Evolutionary conservation across 2,113 vertebrate genomes (phyloP).

Genomic region (Typhlomys cinereus): DNA sequence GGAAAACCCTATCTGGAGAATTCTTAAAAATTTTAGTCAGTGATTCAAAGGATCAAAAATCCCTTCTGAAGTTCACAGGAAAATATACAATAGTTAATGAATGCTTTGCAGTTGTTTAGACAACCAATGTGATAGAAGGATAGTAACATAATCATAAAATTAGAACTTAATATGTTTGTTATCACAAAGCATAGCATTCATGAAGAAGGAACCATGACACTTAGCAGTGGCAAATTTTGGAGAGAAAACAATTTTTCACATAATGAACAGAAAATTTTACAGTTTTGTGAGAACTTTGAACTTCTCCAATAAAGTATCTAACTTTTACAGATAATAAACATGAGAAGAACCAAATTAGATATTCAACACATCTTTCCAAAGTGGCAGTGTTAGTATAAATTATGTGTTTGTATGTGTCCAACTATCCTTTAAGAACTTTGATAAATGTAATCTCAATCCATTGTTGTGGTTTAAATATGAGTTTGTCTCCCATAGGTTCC

Average conservation of each 20-base stretch:
- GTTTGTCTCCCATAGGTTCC: no score
- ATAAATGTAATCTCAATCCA: no score
- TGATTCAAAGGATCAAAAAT: background rate
- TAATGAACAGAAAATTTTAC: background rate
- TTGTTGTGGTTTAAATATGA: no score
- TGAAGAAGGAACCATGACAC: background rate
- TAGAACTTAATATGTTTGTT: background rate
- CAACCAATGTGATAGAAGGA: background rate
- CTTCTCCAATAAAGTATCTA: background rate
- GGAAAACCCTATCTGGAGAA: background rate
- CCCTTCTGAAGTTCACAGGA: background rate
- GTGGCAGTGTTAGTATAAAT: background rate
- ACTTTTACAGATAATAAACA: background rate
- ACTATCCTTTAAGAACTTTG: no score
- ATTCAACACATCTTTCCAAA: background rate
- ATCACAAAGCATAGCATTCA: background rate
- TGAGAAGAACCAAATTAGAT: background rate
- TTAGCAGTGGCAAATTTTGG: background rate
- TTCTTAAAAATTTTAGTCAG: background rate
- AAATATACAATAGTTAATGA: background rate
- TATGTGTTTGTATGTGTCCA: background rate
- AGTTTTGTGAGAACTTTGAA: background rate
- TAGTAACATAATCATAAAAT: background rate
- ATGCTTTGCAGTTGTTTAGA: background rate
- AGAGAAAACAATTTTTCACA: background rate